Evolutionary conservation across 2,113 vertebrate genomes (phyloP), one percentile per base, ranked within the genome.

Genomic region (Hippocampus guttulatus): DNA sequence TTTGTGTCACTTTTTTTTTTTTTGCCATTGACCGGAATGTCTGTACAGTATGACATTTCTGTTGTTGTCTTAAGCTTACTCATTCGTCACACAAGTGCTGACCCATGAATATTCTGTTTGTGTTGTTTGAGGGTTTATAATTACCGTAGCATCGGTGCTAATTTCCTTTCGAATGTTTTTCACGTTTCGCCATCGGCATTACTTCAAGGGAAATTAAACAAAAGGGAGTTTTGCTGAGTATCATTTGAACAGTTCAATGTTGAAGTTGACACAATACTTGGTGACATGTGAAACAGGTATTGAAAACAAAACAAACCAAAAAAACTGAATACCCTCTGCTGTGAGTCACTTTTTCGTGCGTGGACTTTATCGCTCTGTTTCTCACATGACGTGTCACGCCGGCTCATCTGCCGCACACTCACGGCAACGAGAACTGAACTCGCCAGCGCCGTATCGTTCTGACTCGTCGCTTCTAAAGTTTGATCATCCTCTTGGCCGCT

Each of bases 1-100:
- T 16, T 40, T 82, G 67, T 30, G 41, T 52, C 40, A 64, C n/a
- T 57, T 72, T 41, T 12, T 10, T 49, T 68, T 70, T 23, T n/a
- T 51, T 67, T 68, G 55, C 75, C 73, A 72, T 47, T 20, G 52
- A 38, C 73, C 76, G 70, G 58, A 18, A 16, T 61, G 27, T 61
- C 58, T 61, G 58, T 61, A 61, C 58, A 61, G 27, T 61, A 33
- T 61, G 58, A 33, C 58, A 33, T 61, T 61, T 61, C 15, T 61
- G 55, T 33, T 61, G 58, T 61, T 33, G 58, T 33, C 27, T 61
- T 33, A 61, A 61, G 58, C 58, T 61, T 61, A 61, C 58, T 61
- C 27, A 33, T 61, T 61, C 8, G 1, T 18, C 58, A 61, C 4
- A 27, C 15, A 8, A 18, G 27, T 20, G 55, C 55, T 58, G 23